phyloP scores from a whole-genome alignment of 92 coral and sea anemone species.

The Micromussa lordhowensis region DNA sequence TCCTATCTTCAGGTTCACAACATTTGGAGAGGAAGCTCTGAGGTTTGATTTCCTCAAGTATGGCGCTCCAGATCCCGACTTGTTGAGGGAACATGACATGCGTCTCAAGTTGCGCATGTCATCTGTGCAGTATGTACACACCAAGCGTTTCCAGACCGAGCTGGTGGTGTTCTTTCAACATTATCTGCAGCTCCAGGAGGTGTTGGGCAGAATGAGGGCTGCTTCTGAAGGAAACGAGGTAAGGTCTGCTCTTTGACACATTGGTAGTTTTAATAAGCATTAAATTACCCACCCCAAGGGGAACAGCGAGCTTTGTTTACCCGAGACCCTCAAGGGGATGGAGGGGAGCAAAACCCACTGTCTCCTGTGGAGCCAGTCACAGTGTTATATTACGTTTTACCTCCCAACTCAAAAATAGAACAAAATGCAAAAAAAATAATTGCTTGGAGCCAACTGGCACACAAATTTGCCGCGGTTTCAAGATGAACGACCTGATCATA shows the following conservation, averaged over 20 bases:
- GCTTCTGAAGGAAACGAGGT: conserved; percentile 96
- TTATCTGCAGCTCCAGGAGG: conserved; percentile 94
- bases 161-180: conserved; percentile 94
- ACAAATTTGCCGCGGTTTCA: too few species aligned
- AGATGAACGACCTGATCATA: too few species aligned
- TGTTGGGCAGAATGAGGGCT: conserved; percentile 95
- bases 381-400: too few species aligned
- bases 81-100: conserved; percentile 86
- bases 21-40: conserved; percentile 97
- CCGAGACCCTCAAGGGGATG: too few species aligned
- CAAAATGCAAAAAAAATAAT: too few species aligned
- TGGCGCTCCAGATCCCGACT: conserved; percentile 85
- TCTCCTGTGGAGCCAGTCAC: too few species aligned
- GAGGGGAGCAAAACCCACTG: too few species aligned
- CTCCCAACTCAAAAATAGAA: too few species aligned
- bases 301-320: too few species aligned
- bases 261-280: neutral
- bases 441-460: too few species aligned
- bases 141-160: conserved; percentile 97
- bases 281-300: too few species aligned
- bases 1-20: conserved; percentile 72
- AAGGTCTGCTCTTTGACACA: neutral
- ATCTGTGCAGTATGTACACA: conserved; percentile 97
- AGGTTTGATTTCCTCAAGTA: conserved; percentile 87
- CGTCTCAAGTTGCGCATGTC: conserved; percentile 90